Base-by-base conservation (phyloP, 1,140 invertebrate genomes). In the Globodera rostochiensis region DNA sequence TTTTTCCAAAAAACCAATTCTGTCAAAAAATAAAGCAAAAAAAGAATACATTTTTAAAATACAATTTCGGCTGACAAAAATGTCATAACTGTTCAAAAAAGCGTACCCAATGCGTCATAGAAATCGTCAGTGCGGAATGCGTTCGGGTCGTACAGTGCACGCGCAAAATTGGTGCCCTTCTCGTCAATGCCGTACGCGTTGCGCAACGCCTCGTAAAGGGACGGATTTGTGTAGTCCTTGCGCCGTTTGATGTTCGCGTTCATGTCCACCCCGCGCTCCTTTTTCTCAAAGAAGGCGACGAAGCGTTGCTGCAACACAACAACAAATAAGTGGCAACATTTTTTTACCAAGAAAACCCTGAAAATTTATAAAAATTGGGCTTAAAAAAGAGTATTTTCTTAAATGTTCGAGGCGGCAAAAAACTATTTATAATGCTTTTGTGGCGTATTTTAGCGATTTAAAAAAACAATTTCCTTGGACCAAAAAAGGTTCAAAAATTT, bases 181-280 rank as follows among this genome's bases (percentile, higher is more conserved):
- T 80, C 77, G 71, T 80, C 79, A 47, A 80, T 73, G 49, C 75
- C 75, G 69, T 57, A 80, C 60, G 47, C 36, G 21, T 80, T 53
- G 25, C 70, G 36, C 49, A 80, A 79, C 15, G 50, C 60, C 69
- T 80, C 79, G 69, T 80, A 80, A 7, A 80, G 70, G 9, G 79
- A 53, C 13, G 79, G 79, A 49, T 80, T 80, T 6, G 46, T 80
- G 69, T 73, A 80, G 46, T 80, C 79, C n/a, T 70, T 46, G n/a
- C 79, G 75, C 9, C 50, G 21, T 79, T 80, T 80, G 64, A 80
- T 80, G 64, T 21, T 57, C 13, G 21, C 47, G 36, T 75, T 80
- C 21, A 75, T 75, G 69, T 80, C 60, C 36, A 66, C 60, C 5
- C 79, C 79, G 36, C 49, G 75, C 50, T 73, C 79, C 36, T 80